Evolutionary conservation across 2,888 invertebrate genomes (phyloP), one percentile per base, ranked within the genome.

Genomic region (Temnothorax ravouxi): DNA sequence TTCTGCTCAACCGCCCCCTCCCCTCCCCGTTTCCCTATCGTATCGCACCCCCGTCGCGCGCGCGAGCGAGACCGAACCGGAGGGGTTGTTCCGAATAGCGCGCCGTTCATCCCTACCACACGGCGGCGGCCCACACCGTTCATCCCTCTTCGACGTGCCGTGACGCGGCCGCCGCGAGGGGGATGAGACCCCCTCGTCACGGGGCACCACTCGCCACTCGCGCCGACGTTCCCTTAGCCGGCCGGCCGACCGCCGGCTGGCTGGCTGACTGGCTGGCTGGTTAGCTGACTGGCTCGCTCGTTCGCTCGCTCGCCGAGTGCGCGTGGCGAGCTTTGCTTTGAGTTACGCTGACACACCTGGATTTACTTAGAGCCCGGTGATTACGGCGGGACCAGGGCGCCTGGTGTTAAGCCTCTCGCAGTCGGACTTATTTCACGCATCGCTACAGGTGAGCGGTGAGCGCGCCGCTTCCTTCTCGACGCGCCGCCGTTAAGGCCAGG

Each of bases 51-150:
- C 71, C 59, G 75, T 64, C 34, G 54, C 41, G 61, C 61, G 72
- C 62, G 52, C 77, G 34, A 52, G 61, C 38, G 62, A 81, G 34
- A 79, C 34, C 82, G 34, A 47, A 34, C 59, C 18, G 66, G 25
- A 44, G 76, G 52, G 47, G 79, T 59, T 64, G 64, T 62, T 76
- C 62, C 50, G 75, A 21, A 62, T 88, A 84, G 86, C 88, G 88
- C 92, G 89, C 87, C 86, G 90, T 90, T 85, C 90, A 86, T 84
- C 90, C 90, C 86, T 87, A 69, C 88, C 62, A 9, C 44, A 25
- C 56, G 29, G 9, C 56, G 18, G 9, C 59, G 76, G n/a, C 25
- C 76, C 59, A 54, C 69, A 25, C 54, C 52, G 77, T 87, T 90
- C 88, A 88, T 87, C 86, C 88, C 85, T 29, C 83, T 84, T 83